Conservation (phyloP, 2,888 invertebrate genomes). For the Lithophane leautieri region DNA sequence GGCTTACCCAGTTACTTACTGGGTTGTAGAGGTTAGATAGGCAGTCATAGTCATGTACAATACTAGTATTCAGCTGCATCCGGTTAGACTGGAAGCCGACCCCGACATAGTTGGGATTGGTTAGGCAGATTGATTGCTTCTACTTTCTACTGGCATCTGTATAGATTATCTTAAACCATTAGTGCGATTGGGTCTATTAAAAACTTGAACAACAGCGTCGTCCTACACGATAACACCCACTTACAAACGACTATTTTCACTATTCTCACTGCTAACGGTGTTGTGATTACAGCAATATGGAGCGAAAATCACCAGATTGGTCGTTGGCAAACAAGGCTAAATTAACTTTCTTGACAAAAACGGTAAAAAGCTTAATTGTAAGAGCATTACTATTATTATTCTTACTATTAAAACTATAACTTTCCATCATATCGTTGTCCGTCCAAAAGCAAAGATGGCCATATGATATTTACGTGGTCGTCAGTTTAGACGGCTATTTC, state of each 20-base stretch:
- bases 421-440: constrained; percentile 30
- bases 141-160: constrained; percentile 17
- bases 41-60: too few species aligned
- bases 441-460: constrained; percentile 50
- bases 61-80: too few species aligned
- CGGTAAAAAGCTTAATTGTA: constrained; percentile 8
- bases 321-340: background rate
- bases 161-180: background rate
- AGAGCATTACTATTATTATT: constrained; percentile 9
- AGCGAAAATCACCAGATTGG: background rate
- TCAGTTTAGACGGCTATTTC: constrained; percentile 65
- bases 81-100: too few species aligned
- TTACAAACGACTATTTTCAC: background rate
- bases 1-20: too few species aligned
- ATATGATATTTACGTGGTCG: constrained; percentile 60
- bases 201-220: background rate
- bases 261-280: background rate
- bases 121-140: too few species aligned
- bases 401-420: constrained; percentile 8
- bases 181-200: background rate
- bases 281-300: background rate
- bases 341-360: constrained; percentile 21
- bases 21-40: too few species aligned
- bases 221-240: background rate
- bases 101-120: too few species aligned